Conservation (phyloP, 2,888 invertebrate species). For the Ormia ochracea region DNA sequence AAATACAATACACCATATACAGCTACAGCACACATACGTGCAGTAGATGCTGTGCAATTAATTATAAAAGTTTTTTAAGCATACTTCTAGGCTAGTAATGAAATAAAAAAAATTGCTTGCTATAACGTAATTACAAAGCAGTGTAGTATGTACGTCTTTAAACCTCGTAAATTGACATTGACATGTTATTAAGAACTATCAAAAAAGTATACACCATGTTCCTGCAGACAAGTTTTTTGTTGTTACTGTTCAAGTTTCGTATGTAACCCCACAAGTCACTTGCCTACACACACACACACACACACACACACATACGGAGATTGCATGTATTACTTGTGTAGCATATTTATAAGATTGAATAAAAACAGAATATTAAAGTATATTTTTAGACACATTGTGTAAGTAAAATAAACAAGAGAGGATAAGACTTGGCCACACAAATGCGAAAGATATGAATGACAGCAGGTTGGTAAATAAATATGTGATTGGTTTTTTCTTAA, state of each 20-base stretch:
- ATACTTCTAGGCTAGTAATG: conserved; percentile 25
- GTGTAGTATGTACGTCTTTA: not conserved
- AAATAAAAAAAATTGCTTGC: not conserved
- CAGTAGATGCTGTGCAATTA: conserved; percentile 15
- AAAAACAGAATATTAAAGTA: not conserved
- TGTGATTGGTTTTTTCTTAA: not conserved
- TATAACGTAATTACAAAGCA: not conserved
- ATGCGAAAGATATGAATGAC: not conserved
- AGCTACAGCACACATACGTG: no score
- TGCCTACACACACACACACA: not conserved
- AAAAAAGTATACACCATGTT: conserved; percentile 28
- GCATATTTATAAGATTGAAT: not conserved
- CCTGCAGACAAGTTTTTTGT: not conserved
- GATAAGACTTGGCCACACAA: not conserved
- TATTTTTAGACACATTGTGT: conserved; percentile 39
- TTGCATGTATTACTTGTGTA: not conserved
- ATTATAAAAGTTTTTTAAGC: conserved; percentile 9
- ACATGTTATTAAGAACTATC: conserved; percentile 36
- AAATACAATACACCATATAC: no score
- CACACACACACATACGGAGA: not conserved
- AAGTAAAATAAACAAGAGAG: conserved; percentile 27
- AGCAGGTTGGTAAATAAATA: not conserved
- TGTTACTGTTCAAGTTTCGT: not conserved
- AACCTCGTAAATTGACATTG: conserved; percentile 40
- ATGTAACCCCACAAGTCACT: no score